A percentile compares a stretch with the other conserved stretches of the same genome.
Conservation (phyloP, 1,140 invertebrate species). For the Ditylenchus dipsaci region DNA sequence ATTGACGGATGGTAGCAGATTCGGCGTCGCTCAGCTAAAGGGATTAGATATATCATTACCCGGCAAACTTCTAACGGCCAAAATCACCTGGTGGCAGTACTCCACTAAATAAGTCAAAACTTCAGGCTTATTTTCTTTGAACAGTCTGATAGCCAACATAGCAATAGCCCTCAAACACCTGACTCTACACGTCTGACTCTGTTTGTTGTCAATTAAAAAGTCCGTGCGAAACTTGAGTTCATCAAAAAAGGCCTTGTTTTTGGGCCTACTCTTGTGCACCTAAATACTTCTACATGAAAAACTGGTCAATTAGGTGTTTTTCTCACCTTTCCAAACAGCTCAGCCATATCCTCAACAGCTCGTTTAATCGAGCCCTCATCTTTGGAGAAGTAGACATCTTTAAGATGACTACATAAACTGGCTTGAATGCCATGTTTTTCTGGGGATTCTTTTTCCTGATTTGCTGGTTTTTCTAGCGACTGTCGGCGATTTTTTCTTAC, state of each 20-base stretch:
- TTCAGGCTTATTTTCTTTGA: neutral
- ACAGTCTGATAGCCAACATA: neutral
- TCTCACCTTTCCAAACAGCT: neutral
- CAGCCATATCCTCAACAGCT: neutral
- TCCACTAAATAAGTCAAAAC: conserved; percentile 18
- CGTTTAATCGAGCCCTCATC: conserved; percentile 1
- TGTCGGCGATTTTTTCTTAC: neutral
- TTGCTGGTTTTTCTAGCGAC: neutral
- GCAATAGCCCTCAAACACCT: conserved; percentile 21
- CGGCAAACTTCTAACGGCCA: neutral
- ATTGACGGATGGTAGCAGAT: conserved; percentile 8
- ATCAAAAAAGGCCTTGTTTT: conserved; percentile 10
- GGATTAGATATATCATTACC: neutral
- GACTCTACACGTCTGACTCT: conserved; percentile 1
- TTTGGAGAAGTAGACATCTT: conserved; percentile 9
- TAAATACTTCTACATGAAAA: neutral
- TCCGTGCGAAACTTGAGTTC: conserved; percentile 21
- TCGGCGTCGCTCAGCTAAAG: conserved; percentile 16
- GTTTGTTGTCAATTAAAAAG: conserved; percentile 18
- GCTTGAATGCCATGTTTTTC: conserved; percentile 3
- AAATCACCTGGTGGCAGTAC: conserved; percentile 15
- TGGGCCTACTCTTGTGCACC: neutral
- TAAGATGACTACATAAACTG: conserved; percentile 1
- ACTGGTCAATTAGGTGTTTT: neutral
- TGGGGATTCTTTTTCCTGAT: neutral